Base-by-base conservation (phyloP, 2,888 invertebrate genomes). In the Protonemura montana region DNA sequence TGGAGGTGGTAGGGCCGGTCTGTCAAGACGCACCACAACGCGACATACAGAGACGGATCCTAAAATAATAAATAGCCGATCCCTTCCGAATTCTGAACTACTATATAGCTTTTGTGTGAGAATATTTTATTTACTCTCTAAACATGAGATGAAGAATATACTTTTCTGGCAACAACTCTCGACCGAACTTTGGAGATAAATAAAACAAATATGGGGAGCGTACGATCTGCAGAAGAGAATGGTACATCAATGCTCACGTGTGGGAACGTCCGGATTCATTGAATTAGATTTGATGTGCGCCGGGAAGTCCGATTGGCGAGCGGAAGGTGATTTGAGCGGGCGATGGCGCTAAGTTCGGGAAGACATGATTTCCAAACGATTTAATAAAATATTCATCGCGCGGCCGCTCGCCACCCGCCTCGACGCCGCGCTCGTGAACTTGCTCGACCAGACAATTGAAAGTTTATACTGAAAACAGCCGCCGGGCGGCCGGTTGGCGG, bases 401-500 rank as follows among this genome's bases (percentile, higher is more conserved):
- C 59, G 16, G 59, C 59, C 13, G 21, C 59, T 59, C 59, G 59
- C 59, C 13, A 21, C 59, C 21, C 59, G 59, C 59, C 35, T n/a
- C 5, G 35, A 35, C 35, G 35, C 35, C 35, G n/a, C 13, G 41
- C 41, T 41, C 41, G 59, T 59, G 59, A 59, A 59, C 59, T 59
- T 59, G 59, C 21, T 59, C 59, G 59, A 3, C 59, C 21, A 59
- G 59, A 59, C 59, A 59, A 59, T 59, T 59, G 59, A 59, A 59
- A 59, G 59, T 59, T 59, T 59, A 59, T 59, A 59, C 59, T 59
- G 21, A 59, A 59, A 59, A 59, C 59, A 59, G 35, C 35, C 59
- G 21, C 16, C 59, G 16, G 59, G n/a, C n/a, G n/a, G n/a, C n/a
- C 59, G 21, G 35, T 3, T 21, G 21, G 59, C 59, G 16, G 59